These are phyloP conservation scores for Elysia crispata DNA, from an alignment of 2,888 invertebrate species.

Conservation along the genomic window DNA sequence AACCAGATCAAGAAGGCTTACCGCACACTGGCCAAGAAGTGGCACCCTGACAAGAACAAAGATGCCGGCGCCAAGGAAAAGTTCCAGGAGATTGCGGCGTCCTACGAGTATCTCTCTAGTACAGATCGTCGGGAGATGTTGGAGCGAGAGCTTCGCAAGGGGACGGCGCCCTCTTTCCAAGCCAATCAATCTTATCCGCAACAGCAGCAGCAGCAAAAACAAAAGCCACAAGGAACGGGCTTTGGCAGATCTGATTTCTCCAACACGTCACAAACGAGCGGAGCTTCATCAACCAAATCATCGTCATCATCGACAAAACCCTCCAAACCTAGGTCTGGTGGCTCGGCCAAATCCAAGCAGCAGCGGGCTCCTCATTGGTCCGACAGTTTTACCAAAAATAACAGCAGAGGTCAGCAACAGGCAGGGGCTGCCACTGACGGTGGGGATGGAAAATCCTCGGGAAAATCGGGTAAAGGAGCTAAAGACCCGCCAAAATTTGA, in stretches of 20 bases:
- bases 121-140: constrained; percentile 64
- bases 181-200: background rate
- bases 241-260: background rate
- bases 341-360: background rate
- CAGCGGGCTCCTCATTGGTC: constrained; percentile 25
- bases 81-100: constrained; percentile 73
- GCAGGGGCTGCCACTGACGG: background rate
- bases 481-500: no score
- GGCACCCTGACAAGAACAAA: constrained; percentile 75
- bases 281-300: background rate
- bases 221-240: no score
- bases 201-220: no score
- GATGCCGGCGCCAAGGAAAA: constrained; percentile 70
- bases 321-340: background rate
- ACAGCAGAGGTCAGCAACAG: constrained; percentile 10
- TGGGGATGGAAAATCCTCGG: background rate
- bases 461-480: background rate
- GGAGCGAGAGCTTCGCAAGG: constrained; percentile 60
- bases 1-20: constrained; percentile 74
- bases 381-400: constrained; percentile 31
- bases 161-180: constrained; percentile 33
- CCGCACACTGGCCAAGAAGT: constrained; percentile 68
- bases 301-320: background rate
- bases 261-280: constrained; percentile 26
- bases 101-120: constrained; percentile 71